Evolutionary conservation across 2,113 vertebrate genomes (phyloP), one percentile per base, ranked within the genome.

Genomic region (Cyprinodon brontotheroides): DNA sequence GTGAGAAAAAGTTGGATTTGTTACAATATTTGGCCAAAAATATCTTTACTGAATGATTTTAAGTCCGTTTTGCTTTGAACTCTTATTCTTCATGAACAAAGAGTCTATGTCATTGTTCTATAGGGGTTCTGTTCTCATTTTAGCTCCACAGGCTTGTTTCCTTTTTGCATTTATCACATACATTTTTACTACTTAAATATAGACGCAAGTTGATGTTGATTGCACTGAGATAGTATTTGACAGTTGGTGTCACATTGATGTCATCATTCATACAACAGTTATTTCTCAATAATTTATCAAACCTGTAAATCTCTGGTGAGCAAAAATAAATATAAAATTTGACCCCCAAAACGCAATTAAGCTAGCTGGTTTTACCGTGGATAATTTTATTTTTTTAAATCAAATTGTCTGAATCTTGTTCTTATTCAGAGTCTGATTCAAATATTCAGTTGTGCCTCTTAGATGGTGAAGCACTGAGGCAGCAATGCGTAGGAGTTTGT

Each of bases 401-500:
- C 3, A 61, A 20, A 13, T 14, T 38, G 29, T 38, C 61, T 13
- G 38, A 62, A 15, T 15, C 13, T 38, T 38, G 12, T 11, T 61
- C 6, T 37, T 13, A 61, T 61, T 61, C 8, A 62, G 6, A 62
- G 37, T 38, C 13, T 17, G 61, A 65, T 11, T n/a, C 38, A 65
- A n/a, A 43, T 20, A 12, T 8, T 64, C 10, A 11, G 39, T 22
- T 7, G 17, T 40, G 41, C 37, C 50, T 68, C 13, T 50, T 36
- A 38, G 66, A 13, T n/a, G 15, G 66, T 20, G 47, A 53, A 15
- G 36, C 36, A 11, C 12, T 1, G 15, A 53, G 66, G 66, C 47
- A 68, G 66, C 47, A 11, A 17, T 38, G 47, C 15, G 45, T 68
- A 68, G 66, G 66, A 68, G 43, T 68, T 29, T 38, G 15, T 13